phyloP scores from a whole-genome alignment of 2,113 vertebrate species.

The Camarhynchus parvulus region DNA sequence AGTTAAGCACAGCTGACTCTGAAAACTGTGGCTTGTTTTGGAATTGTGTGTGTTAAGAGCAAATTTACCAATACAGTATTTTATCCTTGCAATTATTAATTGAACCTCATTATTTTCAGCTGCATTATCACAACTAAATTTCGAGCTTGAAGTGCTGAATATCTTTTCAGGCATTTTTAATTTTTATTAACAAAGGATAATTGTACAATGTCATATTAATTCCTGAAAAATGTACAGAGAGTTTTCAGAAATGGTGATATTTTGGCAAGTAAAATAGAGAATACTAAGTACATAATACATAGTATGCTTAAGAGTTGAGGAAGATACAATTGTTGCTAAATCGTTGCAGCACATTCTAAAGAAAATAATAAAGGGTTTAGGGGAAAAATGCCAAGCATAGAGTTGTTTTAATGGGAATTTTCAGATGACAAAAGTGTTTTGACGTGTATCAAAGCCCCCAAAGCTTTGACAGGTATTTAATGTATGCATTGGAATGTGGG shows the following conservation, averaged over 20 bases:
- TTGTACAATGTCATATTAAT: background rate
- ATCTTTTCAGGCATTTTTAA: background rate
- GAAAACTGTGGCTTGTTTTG: background rate
- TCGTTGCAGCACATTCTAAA: background rate
- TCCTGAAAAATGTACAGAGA: background rate
- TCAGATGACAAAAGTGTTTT: background rate
- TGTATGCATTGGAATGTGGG: background rate
- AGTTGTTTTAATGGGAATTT: background rate
- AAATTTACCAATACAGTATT: background rate
- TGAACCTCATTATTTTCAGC: background rate
- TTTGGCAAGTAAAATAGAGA: background rate
- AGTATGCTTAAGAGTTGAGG: background rate
- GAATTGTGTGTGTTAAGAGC: background rate
- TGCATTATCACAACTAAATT: background rate
- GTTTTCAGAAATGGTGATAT: background rate
- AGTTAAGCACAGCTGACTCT: background rate
- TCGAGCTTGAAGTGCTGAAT: background rate
- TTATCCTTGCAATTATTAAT: background rate
- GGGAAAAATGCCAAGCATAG: background rate
- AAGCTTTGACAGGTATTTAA: background rate
- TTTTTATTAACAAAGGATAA: background rate
- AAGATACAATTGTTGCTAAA: background rate
- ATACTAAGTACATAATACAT: background rate
- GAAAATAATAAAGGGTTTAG: background rate
- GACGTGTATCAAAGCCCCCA: background rate